Base-by-base conservation (phyloP, 2,888 invertebrate species). In the Exocentrus adspersus region DNA sequence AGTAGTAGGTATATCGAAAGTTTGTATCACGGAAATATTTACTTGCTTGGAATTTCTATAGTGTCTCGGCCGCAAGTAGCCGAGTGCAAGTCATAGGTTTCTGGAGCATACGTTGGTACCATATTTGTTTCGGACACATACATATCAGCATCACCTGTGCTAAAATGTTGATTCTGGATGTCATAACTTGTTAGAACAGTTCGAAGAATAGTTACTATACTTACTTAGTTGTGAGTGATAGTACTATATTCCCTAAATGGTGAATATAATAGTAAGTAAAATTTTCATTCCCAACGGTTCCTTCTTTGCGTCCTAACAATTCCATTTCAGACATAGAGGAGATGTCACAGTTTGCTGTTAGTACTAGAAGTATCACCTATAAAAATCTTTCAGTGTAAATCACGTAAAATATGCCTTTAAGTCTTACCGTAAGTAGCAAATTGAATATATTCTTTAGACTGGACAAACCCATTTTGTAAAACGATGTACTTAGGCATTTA, bases 51-150 rank as follows among this genome's bases (percentile, higher is more conserved):
- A 42, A 72, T 60, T 64, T 71, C 71, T 28, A 73, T 54, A 28
- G 64, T 48, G 48, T 73, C 73, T 17, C 54, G 42, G 21, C 73
- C 73, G 61, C 73, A 73, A 21, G 72, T 73, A 24, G 72, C 72
- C 7, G 73, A 72, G 43, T 71, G 70, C 9, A 71, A 42, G 45
- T 61, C 62, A 54, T 73, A 73, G 10, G 62, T 42, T n/a, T 69
- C 64, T 3, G 72, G 68, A 32, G 70, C 62, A 56, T 68, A 73
- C n/a, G 71, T 72, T 3, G 72, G 72, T 20, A 57, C 50, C 32
- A 54, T 53, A 24, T 63, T 62, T 10, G 46, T 59, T 28, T 69
- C 68, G 7, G 73, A 73, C 17, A 73, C 56, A 54, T 73, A 73
- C 14, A 73, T 21, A 62, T 73, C 73, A 7, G 69, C 70, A 68